These are phyloP conservation scores for Hemicentrotus pulcherrimus DNA, from an alignment of 35 echinoderm and acorn worm genomes.

Conservation along the genomic window DNA sequence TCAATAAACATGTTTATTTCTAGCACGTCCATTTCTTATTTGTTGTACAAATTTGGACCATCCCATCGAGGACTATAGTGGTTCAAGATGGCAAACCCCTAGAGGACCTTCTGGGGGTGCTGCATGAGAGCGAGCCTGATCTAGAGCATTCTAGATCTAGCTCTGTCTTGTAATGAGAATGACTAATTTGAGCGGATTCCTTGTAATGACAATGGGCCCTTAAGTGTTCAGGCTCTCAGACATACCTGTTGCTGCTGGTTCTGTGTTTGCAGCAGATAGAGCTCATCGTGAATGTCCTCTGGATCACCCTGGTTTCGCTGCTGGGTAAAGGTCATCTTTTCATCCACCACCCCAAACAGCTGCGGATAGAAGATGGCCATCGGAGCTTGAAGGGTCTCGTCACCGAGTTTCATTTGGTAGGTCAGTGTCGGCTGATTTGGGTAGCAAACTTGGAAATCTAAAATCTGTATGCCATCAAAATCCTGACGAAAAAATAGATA, in stretches of 20 bases:
- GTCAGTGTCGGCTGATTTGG: conserved; percentile 83
- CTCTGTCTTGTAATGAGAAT: too few species aligned
- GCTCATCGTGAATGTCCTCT: conserved; percentile 95
- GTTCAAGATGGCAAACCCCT: too few species aligned
- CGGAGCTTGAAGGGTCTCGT: conserved; percentile 87
- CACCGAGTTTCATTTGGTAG: conserved; percentile 96
- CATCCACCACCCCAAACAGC: conserved; percentile 74
- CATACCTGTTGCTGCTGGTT: conserved; percentile 80
- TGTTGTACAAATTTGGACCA: too few species aligned
- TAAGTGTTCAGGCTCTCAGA: too few species aligned
- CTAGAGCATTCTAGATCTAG: too few species aligned
- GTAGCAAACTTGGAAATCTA: conserved; percentile 92
- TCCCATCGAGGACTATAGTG: too few species aligned
- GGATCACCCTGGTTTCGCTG: conserved; percentile 95
- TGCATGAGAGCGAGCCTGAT: too few species aligned
- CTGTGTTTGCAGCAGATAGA: conserved; percentile 91
- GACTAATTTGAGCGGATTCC: too few species aligned
- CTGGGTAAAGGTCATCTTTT: conserved; percentile 84
- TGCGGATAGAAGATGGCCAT: conserved; percentile 96
- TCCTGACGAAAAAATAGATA: conserved; percentile 61
- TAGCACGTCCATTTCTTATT: too few species aligned
- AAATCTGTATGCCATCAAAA: conserved; percentile 83
- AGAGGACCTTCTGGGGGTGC: too few species aligned
- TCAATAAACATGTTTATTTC: too few species aligned
- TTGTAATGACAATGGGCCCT: too few species aligned